Evolutionary conservation across 2,113 vertebrate species (phyloP).

Genomic region (Pseudorectes ferrugineus): DNA sequence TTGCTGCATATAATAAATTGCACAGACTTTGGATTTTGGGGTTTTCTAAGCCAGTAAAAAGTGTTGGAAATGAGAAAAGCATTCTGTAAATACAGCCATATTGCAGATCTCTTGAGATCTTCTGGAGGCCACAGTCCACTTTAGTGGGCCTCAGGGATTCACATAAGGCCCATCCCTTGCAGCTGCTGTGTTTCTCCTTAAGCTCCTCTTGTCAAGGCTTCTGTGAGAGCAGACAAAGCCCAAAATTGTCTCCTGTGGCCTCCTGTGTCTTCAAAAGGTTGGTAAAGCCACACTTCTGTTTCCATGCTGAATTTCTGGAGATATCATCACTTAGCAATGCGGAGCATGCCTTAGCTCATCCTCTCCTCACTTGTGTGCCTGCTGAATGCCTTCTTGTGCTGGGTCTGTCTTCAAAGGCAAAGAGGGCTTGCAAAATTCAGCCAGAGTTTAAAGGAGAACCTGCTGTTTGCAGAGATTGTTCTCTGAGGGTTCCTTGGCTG

Average conservation of each 20-base stretch:
- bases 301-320: background rate
- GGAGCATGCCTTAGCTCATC: background rate
- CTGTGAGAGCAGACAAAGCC: background rate
- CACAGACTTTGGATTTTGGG: background rate
- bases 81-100: background rate
- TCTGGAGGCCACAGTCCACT: background rate
- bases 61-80: background rate
- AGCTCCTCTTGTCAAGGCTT: background rate
- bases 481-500: background rate
- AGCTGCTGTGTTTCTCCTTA: background rate
- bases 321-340: background rate
- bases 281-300: background rate
- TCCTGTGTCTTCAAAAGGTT: background rate
- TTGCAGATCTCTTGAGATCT: background rate
- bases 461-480: background rate
- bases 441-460: background rate
- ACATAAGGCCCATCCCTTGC: background rate
- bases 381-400: accelerated
- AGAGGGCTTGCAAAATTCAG: background rate
- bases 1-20: background rate
- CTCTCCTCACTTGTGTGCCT: background rate
- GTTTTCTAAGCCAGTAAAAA: background rate
- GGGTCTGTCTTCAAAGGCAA: background rate
- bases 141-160: background rate
- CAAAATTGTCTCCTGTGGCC: background rate